Conservation (phyloP, 2,888 invertebrate species). For the Polietes domitor region DNA sequence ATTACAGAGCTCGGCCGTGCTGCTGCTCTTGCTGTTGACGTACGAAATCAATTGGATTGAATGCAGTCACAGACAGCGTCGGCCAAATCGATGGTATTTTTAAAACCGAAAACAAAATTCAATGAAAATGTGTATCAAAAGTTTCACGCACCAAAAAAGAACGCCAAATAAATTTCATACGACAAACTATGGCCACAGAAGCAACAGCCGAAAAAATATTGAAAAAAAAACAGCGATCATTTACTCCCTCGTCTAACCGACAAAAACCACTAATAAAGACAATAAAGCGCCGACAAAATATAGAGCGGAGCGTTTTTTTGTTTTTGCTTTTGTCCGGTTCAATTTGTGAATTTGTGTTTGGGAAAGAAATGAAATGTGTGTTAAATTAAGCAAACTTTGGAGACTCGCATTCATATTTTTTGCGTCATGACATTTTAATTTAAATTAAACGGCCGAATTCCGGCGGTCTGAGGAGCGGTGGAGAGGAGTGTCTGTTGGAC, state of each 20-base stretch:
- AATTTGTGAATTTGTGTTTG: not conserved
- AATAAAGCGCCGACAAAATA: not conserved
- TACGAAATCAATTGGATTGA: not conserved
- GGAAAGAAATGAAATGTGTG: slow-evolving; percentile 8
- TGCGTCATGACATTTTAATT: not conserved
- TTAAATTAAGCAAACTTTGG: slow-evolving; percentile 19
- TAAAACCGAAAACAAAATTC: not conserved
- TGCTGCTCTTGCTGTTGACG: not conserved
- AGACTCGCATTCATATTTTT: not conserved
- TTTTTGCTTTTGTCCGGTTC: not conserved
- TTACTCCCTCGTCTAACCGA: not conserved
- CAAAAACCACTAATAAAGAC: not conserved
- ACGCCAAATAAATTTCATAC: not conserved
- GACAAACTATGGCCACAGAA: not conserved
- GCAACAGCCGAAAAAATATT: not conserved
- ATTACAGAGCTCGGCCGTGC: not conserved
- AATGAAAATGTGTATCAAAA: not conserved
- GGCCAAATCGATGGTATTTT: not conserved
- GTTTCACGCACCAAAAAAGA: too few relatives aligned
- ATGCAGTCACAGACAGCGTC: not conserved
- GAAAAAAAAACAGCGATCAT: not conserved
- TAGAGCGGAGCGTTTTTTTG: not conserved
- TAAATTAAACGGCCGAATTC: not conserved
- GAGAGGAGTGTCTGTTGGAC: not conserved
- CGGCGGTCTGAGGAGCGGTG: not conserved